Percentiles rank a stretch among this genome's conserved stretches.
Conservation (phyloP, 2,113 vertebrate genomes). For the Dipodomys ordii region DNA sequence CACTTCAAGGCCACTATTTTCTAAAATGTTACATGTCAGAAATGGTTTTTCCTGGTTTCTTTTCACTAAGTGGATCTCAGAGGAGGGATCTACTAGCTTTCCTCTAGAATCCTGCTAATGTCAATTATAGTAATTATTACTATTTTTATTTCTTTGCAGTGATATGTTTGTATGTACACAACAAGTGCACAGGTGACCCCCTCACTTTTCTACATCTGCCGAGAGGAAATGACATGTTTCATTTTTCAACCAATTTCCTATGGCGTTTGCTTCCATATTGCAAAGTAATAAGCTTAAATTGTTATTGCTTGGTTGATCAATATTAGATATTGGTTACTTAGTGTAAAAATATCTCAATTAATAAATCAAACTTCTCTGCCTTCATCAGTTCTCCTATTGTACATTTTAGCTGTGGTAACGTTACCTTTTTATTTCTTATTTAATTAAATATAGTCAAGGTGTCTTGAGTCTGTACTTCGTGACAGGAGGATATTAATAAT, state of each 20-base stretch:
- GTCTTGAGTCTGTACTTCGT: background rate
- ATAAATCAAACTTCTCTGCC: background rate
- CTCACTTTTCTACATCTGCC: background rate
- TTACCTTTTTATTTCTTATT: background rate
- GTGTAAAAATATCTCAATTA: background rate
- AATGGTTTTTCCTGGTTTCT: background rate
- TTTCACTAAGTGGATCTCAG: background rate
- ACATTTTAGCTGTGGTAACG: background rate
- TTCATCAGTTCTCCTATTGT: background rate
- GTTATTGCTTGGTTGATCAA: background rate
- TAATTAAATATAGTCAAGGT: too few species aligned
- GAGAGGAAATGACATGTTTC: background rate
- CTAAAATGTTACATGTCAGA: background rate
- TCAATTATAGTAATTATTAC: background rate
- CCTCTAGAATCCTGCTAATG: background rate
- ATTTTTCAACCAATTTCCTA: background rate
- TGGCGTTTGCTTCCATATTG: background rate
- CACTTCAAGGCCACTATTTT: background rate
- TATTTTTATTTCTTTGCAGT: background rate
- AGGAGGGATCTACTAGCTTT: background rate
- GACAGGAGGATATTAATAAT: too few species aligned
- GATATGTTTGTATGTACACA: too few species aligned
- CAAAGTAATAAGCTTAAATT: background rate
- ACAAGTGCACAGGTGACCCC: too few species aligned
- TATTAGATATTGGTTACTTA: background rate